Base-by-base conservation (phyloP, 1,140 invertebrate species). In the Orius laevigatus region DNA sequence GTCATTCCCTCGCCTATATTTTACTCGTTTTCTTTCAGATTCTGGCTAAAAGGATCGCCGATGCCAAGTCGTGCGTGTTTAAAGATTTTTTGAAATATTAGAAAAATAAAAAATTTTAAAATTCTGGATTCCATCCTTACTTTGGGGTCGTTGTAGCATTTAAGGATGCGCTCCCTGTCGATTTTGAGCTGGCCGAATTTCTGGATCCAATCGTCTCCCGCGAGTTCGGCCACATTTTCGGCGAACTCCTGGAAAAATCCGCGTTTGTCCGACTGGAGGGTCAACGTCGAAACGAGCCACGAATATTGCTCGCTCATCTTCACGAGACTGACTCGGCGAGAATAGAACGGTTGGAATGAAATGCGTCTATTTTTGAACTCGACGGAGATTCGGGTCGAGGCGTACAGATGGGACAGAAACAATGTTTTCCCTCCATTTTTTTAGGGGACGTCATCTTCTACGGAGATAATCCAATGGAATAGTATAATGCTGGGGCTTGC, bases 211-310 rank as follows among this genome's bases (percentile, higher is more conserved):
- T 59, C 57, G 53, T 59, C 55, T 40, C 64, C 73, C 40, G 55
- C 69, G 46, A 52, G 61, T 48, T 63, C 58, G 5, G 53, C 59
- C 3, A 73, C 61, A 36, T 65, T 59, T 6, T 74, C 67, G 3
- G 62, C 70, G 51, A 75, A 75, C 41, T 71, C 66, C 33, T 66
- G 60, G 51, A 76, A 76, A 57, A 76, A 76, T 6, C 74, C 74
- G 50, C 70, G 66, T 50, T 63, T 63, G 20, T 73, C 67, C 5
- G 73, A 72, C 53, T 74, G 71, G 12, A 76, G 58, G 0, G 74
- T 76, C 46, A 68, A 70, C 54, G 70, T 65, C 43, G 71, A 74
- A 54, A 74, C 76, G 34, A 72, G 60, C 20, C 58, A 58, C 14
- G 53, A 51, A 31, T 53, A 53, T 16, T 47, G 33, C 8, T 46